Evolutionary conservation across 2,888 invertebrate genomes (phyloP).

Genomic region (Rhagonycha fulva): DNA sequence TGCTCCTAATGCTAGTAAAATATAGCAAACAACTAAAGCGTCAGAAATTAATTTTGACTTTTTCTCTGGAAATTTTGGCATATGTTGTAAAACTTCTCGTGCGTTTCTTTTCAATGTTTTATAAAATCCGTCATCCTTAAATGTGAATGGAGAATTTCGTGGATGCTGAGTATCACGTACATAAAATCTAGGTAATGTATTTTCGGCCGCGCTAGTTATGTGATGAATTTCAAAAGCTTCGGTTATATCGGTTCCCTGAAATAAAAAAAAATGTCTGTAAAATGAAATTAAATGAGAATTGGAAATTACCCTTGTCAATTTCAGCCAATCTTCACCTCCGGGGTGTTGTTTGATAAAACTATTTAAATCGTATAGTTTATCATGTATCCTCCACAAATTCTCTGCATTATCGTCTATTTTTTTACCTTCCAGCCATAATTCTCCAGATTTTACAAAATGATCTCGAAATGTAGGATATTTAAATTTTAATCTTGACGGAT

Average conservation of each 20-base stretch:
- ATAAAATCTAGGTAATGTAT: slow-evolving; percentile 66
- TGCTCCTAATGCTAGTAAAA: slow-evolving; percentile 49
- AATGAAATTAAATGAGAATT: neutral
- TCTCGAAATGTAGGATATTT: slow-evolving; percentile 59
- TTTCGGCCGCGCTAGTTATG: slow-evolving; percentile 60
- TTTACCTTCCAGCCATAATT: slow-evolving; percentile 18
- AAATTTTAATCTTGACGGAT: slow-evolving; percentile 30
- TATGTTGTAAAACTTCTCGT: slow-evolving; percentile 59
- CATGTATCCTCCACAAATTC: slow-evolving; percentile 77
- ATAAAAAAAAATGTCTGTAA: neutral
- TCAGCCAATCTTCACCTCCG: slow-evolving; percentile 79
- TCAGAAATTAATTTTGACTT: slow-evolving; percentile 53
- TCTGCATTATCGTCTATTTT: slow-evolving; percentile 69
- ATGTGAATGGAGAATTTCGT: slow-evolving; percentile 72
- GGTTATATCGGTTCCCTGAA: slow-evolving; percentile 76
- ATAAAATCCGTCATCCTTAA: slow-evolving; percentile 75
- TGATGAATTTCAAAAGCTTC: slow-evolving; percentile 79
- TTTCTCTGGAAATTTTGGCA: slow-evolving; percentile 52
- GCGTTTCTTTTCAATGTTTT: slow-evolving; percentile 66
- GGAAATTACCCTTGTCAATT: slow-evolving; percentile 63
- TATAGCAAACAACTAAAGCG: slow-evolving; percentile 47
- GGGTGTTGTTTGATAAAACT: slow-evolving; percentile 82
- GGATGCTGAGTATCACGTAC: slow-evolving; percentile 64
- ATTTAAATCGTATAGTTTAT: slow-evolving; percentile 82
- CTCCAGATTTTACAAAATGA: slow-evolving; percentile 52